A percentile compares a stretch with the other conserved stretches of the same genome.
These are phyloP conservation scores for Phallusia fumigata DNA, from an alignment of 23 tunicate genomes.

Conservation along the genomic window DNA sequence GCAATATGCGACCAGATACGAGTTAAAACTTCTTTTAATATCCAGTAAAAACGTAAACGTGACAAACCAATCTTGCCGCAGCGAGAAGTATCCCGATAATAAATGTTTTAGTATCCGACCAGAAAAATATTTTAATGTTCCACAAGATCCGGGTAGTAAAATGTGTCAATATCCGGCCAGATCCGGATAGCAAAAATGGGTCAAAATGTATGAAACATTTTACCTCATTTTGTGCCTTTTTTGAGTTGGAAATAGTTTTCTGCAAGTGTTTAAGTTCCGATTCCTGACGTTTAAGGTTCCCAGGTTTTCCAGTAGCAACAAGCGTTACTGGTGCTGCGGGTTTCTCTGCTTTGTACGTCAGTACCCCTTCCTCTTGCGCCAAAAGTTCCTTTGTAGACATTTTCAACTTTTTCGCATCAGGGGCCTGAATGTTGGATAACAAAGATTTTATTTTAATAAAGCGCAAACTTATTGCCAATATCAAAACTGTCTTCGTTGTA, in stretches of 20 bases:
- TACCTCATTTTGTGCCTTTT: constrained; percentile 30
- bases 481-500: background rate
- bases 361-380: constrained; percentile 38
- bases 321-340: background rate
- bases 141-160: no score
- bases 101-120: no score
- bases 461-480: no score
- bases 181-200: background rate
- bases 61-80: no score
- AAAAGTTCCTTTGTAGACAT: constrained; percentile 47
- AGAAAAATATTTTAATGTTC: background rate
- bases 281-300: constrained; percentile 23
- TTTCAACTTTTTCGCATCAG: constrained; percentile 28
- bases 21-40: no score
- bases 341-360: constrained; percentile 39
- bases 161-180: background rate
- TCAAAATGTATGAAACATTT: background rate
- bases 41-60: no score
- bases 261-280: constrained; percentile 57
- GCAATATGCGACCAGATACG: no score
- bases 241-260: constrained; percentile 14
- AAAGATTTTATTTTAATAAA: no score
- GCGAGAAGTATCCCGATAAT: no score
- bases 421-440: constrained; percentile 25
- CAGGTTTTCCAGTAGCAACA: background rate